Percentiles rank a stretch among this genome's conserved stretches.
phyloP scores from a whole-genome alignment of 2,888 invertebrate species.

The Loripinus fragilis region DNA sequence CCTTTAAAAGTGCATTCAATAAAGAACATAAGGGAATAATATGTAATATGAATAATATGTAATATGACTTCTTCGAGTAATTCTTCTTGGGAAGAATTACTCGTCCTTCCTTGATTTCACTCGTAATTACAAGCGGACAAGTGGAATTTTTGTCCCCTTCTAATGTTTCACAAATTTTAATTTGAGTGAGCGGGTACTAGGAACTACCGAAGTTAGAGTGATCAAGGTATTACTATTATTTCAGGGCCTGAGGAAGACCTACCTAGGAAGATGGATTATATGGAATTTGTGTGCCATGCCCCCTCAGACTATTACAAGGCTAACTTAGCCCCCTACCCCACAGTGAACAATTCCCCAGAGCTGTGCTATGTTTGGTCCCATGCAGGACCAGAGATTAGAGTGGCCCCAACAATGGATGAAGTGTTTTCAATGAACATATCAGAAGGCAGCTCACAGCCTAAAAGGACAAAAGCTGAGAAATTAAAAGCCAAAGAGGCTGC shows the following conservation, averaged over 20 bases:
- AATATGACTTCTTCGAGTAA: too few species aligned
- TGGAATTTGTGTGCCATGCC: constrained; percentile 97
- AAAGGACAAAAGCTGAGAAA: constrained; percentile 48
- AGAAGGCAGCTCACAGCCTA: constrained; percentile 22
- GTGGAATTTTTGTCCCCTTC: too few species aligned
- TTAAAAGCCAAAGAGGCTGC: constrained; percentile 52
- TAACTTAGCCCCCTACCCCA: constrained; percentile 90
- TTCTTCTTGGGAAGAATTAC: too few species aligned
- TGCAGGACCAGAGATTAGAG: constrained; percentile 77
- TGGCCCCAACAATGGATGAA: constrained; percentile 76
- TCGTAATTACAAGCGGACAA: too few species aligned
- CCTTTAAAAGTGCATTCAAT: too few species aligned
- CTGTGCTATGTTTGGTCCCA: constrained; percentile 82
- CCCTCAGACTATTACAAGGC: constrained; percentile 93
- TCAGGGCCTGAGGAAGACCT: constrained; percentile 95
- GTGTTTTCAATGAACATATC: constrained; percentile 68
- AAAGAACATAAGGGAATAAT: too few species aligned
- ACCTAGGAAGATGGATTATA: constrained; percentile 92
- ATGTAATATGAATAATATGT: too few species aligned
- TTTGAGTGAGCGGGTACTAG: too few species aligned
- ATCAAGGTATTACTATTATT: constrained; percentile 39
- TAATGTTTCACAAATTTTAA: too few species aligned
- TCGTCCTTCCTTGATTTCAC: too few species aligned
- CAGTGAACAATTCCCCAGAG: constrained; percentile 74
- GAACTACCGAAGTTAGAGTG: too few species aligned